These are phyloP conservation scores for Poeciliopsis paucimaculata DNA, from an alignment of 2,797 vertebrate species.

Conservation along the genomic window DNA sequence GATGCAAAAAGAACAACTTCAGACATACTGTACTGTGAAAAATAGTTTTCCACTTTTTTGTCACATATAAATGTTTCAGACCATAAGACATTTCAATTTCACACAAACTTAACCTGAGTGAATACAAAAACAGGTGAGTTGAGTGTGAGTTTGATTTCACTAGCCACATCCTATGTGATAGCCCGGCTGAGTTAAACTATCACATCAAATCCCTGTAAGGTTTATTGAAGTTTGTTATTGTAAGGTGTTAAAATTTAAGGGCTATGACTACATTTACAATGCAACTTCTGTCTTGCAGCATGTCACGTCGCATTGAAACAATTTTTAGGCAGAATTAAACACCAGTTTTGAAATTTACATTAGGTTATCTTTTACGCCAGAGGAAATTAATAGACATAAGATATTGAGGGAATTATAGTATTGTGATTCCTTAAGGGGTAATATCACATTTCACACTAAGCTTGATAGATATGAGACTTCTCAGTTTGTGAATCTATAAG, in stretches of 20 bases:
- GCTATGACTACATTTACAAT: neutral
- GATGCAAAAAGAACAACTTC: too few relatives aligned
- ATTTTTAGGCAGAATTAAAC: neutral
- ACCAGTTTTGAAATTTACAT: neutral
- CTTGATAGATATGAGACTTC: conserved; percentile 4
- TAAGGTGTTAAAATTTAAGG: neutral
- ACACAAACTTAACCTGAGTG: too few relatives aligned
- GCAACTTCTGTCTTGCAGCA: neutral
- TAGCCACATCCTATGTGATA: too few relatives aligned
- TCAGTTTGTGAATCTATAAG: conserved; percentile 6
- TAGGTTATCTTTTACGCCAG: neutral
- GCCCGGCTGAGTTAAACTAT: neutral
- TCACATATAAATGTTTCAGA: too few relatives aligned
- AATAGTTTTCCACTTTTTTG: too few relatives aligned
- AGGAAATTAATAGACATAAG: neutral
- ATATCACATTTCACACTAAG: conserved; percentile 5
- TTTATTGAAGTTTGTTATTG: neutral
- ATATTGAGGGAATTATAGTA: conserved; percentile 1
- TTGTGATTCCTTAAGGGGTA: conserved; percentile 8
- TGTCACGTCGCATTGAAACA: neutral
- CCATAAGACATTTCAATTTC: too few relatives aligned
- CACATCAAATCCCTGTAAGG: neutral
- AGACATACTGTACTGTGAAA: too few relatives aligned
- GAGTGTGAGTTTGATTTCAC: too few relatives aligned
- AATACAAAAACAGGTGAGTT: too few relatives aligned